Evolutionary conservation across 1,140 invertebrate genomes (phyloP), one percentile per base, ranked within the genome.

Genomic region (Temnothorax longispinosus): DNA sequence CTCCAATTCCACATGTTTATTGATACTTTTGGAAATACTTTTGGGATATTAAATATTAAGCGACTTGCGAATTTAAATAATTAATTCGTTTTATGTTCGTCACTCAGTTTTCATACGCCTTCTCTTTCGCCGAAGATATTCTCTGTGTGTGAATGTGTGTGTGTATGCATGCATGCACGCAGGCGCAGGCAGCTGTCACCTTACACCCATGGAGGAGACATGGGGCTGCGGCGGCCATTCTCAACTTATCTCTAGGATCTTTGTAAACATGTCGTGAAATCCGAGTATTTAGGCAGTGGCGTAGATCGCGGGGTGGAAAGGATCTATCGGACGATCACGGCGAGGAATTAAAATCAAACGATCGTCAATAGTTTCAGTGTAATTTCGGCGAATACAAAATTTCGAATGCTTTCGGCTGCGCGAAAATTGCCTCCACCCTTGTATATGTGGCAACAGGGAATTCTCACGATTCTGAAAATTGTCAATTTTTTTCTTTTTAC

Each of bases 191-290:
- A 95, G 95, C 95, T 95, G 95, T 95, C 95, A 95, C 94, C 95
- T 95, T 95, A 95, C 93, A 95, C 95, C 95, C 91, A 93, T 94
- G 93, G 90, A 93, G 93, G 91, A 93, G 92, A 92, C 93, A 93
- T 92, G 92, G 91, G 92, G 91, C 92, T 93, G 92, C 92, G 92
- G 91, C 94, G 93, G 94, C 94, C 94, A 95, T 95, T 95, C 95
- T 95, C 94, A 95, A 95, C 95, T 95, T 95, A 95, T 95, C 95
- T 95, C 94, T 94, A 94, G 94, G 95, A 95, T 95, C 95, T 95
- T 95, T 95, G 95, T 95, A 95, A 95, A 95, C 95, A 95, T 95
- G 95, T 95, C 95, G 95, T 95, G 95, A 95, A 95, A 95, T 95
- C 94, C 93, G 95, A 95, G 95, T 95, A 95, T 94, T 93, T 92